Evolutionary conservation across 2,888 invertebrate species (phyloP), one percentile per base, ranked within the genome.

Genomic region (Peribatodes rhomboidaria): DNA sequence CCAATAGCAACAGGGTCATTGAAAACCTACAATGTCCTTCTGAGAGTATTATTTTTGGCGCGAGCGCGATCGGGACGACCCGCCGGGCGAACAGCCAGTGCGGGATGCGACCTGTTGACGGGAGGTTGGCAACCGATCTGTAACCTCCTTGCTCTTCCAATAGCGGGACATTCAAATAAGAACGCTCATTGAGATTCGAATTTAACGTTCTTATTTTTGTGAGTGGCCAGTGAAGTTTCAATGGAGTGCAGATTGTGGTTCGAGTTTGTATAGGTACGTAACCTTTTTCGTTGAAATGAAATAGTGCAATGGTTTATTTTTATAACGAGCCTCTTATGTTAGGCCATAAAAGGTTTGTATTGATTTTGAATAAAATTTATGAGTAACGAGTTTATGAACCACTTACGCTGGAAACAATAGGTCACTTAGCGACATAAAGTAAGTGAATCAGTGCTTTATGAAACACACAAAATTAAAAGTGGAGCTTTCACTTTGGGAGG

Each of bases 71-170:
- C 83, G 85, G 83, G 82, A 73, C 80, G 79, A 42, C 76, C 78
- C 81, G 80, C 84, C 84, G 82, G 78, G 76, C 69, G 78, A 71
- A 66, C 62, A 68, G 72, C 65, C 90, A 92, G 92, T 92, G 84
- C 84, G 87, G 86, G 87, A 88, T 85, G 87, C 89, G 91, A 92
- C 92, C 92, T 93, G 92, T 92, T 92, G 92, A 90, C 77, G 91
- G 78, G 76, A 85, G 91, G 92, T 87, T 86, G 92, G 84, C 80
- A 80, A 78, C 69, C 78, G 77, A 80, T 80, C 76, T 77, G 69
- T 71, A 57, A 75, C 59, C 71, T 75, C 71, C 72, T 76, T 70
- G 70, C 71, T 70, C 71, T 69, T 53, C 68, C 65, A 59, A 71
- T 72, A 76, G 87, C 84, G 84, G 83, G 79, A 85, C 74, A 75